Evolutionary conservation across 2,797 vertebrate species (phyloP).

Genomic region (Sciurus carolinensis): DNA sequence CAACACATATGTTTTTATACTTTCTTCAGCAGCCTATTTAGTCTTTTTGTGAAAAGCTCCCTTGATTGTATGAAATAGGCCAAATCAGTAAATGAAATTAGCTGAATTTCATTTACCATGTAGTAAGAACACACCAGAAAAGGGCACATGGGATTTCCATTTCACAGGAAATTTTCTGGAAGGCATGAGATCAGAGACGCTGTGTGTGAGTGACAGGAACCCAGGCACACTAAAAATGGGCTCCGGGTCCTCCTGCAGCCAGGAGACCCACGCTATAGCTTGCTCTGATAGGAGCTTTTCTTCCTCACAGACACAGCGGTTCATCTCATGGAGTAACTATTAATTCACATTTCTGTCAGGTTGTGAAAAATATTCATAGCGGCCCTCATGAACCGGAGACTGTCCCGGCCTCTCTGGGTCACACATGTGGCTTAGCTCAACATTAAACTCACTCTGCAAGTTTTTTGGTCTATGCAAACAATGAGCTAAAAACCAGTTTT

Average conservation of each 20-base stretch:
- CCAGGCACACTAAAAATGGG: accelerated
- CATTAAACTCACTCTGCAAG: not conserved
- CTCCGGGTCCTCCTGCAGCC: not conserved
- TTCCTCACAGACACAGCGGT: not conserved
- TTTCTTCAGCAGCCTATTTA: not conserved
- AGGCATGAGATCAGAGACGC: not conserved
- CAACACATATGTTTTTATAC: not conserved
- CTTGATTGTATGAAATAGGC: conserved; percentile 40
- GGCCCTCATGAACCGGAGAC: not conserved
- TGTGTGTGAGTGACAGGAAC: accelerated
- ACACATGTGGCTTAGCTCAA: not conserved
- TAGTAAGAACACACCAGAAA: not conserved
- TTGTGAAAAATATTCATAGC: conserved; percentile 25
- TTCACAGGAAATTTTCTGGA: not conserved
- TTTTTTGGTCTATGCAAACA: not conserved
- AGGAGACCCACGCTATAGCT: not conserved
- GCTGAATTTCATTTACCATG: not conserved
- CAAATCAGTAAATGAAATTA: too few relatives aligned
- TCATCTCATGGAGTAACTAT: conserved; percentile 41
- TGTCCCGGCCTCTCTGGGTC: not conserved
- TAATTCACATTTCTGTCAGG: conserved; percentile 40
- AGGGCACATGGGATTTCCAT: not conserved
- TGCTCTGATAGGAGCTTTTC: not conserved
- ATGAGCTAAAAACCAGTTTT: not conserved
- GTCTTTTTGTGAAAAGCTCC: conserved; percentile 33